Base-by-base conservation (phyloP, 2,888 invertebrate species). In the Lepidocyrtoides sp. region DNA sequence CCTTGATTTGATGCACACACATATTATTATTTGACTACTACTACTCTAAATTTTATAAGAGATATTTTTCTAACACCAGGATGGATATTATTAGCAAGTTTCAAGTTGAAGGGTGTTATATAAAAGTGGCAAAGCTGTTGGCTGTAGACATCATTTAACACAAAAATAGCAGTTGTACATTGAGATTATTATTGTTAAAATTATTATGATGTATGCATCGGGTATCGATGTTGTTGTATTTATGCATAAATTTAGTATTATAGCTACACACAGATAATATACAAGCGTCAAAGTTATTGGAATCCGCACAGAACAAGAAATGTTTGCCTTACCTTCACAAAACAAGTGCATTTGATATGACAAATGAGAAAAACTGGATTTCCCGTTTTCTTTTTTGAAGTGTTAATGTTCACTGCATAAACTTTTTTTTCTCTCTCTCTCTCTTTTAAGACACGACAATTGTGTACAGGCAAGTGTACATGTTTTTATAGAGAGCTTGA, bases 331-430 rank as follows among this genome's bases (percentile, higher is more conserved):
- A 26, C 14, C 75, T 51, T 14, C 48, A 51, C 75, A 44, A 75
- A 75, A 77, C 77, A 51, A 54, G 51, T 77, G 77, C 51, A 77
- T 84, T n/a, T 84, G 83, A 69, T 84, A 69, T 84, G 83, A 66
- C 66, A 84, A 66, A 84, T 66, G 51, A 84, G 48, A 51, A 36
- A 84, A 84, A 72, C 66, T 72, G 89, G 89, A 83, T 84, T 89
- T 89, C 84, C 89, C 89, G 83, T 77, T 89, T 84, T 77, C 84
- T 89, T 81, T 57, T 81, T 81, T 36, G 29, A 41, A 81, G 81
- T 81, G 81, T 60, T 81, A 81, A 81, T 81, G 51, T 54, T 29
- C 29, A 57, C 57, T 60, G 60, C 57, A 81, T 60, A 81, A 41
- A 81, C 51, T 48, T 51, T 51, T 17, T 81, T 32, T 17, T 41